Base-by-base conservation (phyloP, 2,888 invertebrate genomes). In the Noctuana brunneofusca region DNA sequence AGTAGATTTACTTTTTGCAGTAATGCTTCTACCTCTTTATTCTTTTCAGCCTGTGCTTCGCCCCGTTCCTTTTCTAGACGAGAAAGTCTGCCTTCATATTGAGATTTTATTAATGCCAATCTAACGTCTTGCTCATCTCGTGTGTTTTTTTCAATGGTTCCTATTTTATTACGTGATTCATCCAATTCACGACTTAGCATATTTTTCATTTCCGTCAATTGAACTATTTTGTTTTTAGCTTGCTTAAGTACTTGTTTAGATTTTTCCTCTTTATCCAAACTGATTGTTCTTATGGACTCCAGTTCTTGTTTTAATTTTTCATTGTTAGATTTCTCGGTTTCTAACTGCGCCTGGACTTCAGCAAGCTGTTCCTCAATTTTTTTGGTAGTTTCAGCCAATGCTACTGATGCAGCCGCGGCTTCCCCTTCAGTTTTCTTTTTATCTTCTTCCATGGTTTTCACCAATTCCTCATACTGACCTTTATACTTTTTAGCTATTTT, bases 401-500 rank as follows among this genome's bases (percentile, higher is more conserved):
- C 87, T 22, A 83, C 85, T 53, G 85, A 86, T 14, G 90, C 87
- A 32, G 92, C 92, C 24, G 92, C 92, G 2, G 84, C 84, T 68
- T 93, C 93, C 1, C 85, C 93, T 71, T 93, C 94, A 58, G 83
- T 83, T 68, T 90, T 93, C 67, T 92, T 92, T 72, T 93, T 94
- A 52, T 93, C 93, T 71, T 94, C 94, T 68, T 95, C 94, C 18
- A 93, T 86, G 14, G 93, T 92, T 78, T 95, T 95, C 0, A 93
- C 90, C 18, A 96, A 89, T 71, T 97, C 97, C 78, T 96, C 96
- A 79, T 93, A 97, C 71, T 96, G 96, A 9, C 94, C 95, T 83
- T 98, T 98, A 81, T 98, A 98, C 75, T 97, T 97, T 75, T 97
- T 96, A 5, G 98, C 98, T 69, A 98, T 97, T 81, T 96, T 97